Percentiles rank a stretch among this genome's conserved stretches.
Conservation (phyloP, 2,888 invertebrate species). For the Allygus modestus region DNA sequence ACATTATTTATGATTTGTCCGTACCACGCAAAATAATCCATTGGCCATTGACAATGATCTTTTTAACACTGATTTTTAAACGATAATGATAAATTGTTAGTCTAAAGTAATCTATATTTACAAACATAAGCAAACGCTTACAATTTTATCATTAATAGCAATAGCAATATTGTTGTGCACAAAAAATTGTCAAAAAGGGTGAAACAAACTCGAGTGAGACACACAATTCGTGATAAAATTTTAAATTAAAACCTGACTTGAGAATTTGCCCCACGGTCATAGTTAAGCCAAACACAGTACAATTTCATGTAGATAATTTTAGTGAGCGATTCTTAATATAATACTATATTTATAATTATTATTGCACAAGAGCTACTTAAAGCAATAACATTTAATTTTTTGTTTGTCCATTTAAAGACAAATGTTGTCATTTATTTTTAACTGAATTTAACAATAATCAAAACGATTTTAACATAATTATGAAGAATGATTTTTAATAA, state of each 20-base stretch:
- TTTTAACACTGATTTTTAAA: constrained; percentile 33
- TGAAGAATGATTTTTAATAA: constrained; percentile 18
- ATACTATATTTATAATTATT: not conserved
- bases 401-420: not conserved
- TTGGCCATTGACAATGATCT: constrained; percentile 27
- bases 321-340: constrained; percentile 7
- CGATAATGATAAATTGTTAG: constrained; percentile 24
- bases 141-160: not conserved
- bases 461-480: constrained; percentile 19
- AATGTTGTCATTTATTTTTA: not conserved
- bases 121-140: constrained; percentile 30
- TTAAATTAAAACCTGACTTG: not conserved
- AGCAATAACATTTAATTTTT: not conserved
- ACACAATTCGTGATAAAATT: constrained; percentile 32
- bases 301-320: not conserved
- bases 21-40: constrained; percentile 52
- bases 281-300: not conserved
- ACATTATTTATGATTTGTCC: constrained; percentile 56
- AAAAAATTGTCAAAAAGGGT: constrained; percentile 25
- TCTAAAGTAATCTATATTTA: constrained; percentile 38
- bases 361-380: constrained; percentile 27
- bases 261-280: not conserved
- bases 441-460: not conserved
- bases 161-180: constrained; percentile 21
- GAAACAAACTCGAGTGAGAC: constrained; percentile 46